Base-by-base conservation (phyloP, 2,113 vertebrate species). In the Hyaena hyaena region DNA sequence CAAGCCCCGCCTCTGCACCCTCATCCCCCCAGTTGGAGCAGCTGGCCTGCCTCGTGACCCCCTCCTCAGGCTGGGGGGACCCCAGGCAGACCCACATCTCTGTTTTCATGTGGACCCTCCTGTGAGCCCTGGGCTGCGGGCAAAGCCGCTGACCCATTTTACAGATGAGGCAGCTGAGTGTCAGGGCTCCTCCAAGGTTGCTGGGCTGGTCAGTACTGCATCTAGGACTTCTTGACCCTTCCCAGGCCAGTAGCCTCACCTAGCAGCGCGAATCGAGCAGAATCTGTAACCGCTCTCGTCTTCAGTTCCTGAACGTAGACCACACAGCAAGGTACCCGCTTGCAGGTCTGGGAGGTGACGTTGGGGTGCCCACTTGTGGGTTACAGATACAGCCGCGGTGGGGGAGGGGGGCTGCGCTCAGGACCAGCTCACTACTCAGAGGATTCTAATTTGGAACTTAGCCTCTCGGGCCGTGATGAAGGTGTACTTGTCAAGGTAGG, bases 361-460 rank as follows among this genome's bases (percentile, higher is more conserved):
- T n/a, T 39, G 61, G 45, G 73, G 7, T 82, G 39, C 58, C 83
- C 45, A 48, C 84, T 31, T 39, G 82, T 21, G 35, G 53, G 24
- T 0, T 93, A n/a, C 4, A 19, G 69, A 23, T 63, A 9, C n/a
- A 69, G 55, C 68, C 39, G 39, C 39, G 39, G 39, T 89, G 77
- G 68, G 71, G 5, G 28, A 12, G 6, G 3, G 17, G 31, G n/a
- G 43, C 43, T 88, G 28, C 26, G 76, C 74, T 48, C 48, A 31
- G 66, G 26, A 5, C 45, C 45, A 45, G 63, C 19, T 88, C 33
- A 19, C 79, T 76, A 86, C 21, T 31, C 61, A 48, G 66, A 87
- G 50, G 63, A 88, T 90, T 90, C 88, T 76, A 53, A 39, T 69
- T 83, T 91, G 65, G 82, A 86, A 92, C n/a, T 71, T 92, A 86